Base-by-base conservation (phyloP, 2,113 vertebrate species). In the Cacatua alba region DNA sequence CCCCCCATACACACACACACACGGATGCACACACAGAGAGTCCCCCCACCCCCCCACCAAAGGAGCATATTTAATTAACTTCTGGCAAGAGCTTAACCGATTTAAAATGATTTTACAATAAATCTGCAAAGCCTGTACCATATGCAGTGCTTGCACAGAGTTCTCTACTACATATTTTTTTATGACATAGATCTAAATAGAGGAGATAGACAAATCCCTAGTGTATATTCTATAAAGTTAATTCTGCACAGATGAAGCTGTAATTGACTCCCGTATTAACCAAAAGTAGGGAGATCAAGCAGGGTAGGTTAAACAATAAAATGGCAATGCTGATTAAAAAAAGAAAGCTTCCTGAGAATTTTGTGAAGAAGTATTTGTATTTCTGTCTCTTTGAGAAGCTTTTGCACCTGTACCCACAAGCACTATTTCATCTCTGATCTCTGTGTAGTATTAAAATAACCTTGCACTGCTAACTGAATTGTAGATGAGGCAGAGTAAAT, bases 171-270 rank as follows among this genome's bases (percentile, higher is more conserved):
- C 96, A 49, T 96, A 92, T 95, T 88, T 92, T 97, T 97, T 97
- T 96, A 97, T 97, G 96, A 95, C 97, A 97, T 95, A 92, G 94
- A 97, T 97, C 97, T 97, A 98, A 98, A 97, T 89, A 95, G 97
- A 93, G 75, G 95, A 97, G 96, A 95, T 79, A 98, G 97, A 92
- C 95, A 97, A 98, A 97, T 97, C 97, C 97, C 98, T 53, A 12
- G 97, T 95, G 97, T 96, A 95, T 84, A 92, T 95, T 95, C 97
- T 96, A 95, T 97, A 97, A 97, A 98, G 98, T 98, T 98, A 98
- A 98, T 98, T 97, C 97, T 97, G 96, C 95, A 96, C 97, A 97
- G 97, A 97, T 97, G 97, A 98, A 98, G 97, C 97, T 97, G 97
- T 98, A 98, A 98, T 98, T 98, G 97, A 97, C 97, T 97, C 80